phyloP scores from a whole-genome alignment of 1,140 invertebrate species.

The Drosophila murphyi region DNA sequence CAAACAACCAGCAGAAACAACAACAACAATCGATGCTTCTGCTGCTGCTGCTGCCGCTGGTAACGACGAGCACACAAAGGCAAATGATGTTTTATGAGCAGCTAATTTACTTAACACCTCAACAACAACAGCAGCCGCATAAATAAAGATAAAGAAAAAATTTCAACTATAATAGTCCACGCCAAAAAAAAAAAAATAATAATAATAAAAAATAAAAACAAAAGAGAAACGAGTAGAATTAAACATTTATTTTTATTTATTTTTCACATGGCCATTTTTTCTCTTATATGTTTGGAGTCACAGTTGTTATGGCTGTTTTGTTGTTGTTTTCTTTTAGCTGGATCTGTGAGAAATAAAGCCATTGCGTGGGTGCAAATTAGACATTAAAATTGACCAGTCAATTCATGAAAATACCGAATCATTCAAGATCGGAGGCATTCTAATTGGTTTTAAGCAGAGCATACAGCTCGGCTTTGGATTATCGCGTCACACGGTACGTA shows the following conservation, averaged over 20 bases:
- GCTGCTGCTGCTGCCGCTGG: conserved; percentile 49
- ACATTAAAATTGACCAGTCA: conserved; percentile 72
- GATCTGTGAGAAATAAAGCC: conserved; percentile 8
- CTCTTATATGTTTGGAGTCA: conserved; percentile 38
- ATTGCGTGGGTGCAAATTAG: conserved; percentile 77
- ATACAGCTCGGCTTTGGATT: conserved; percentile 9
- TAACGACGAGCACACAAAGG: conserved; percentile 59
- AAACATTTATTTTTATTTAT: conserved; percentile 70
- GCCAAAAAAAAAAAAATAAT: conserved; percentile 41
- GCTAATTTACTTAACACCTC: conserved; percentile 83
- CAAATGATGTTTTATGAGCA: conserved; percentile 82
- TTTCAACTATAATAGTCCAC: conserved; percentile 59
- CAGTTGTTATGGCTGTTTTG: conserved; percentile 9
- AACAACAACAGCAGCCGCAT: conserved; percentile 46
- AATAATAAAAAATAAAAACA: background rate
- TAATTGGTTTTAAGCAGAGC: conserved; percentile 77
- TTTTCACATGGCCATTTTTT: conserved; percentile 75
- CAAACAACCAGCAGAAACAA: conserved; percentile 53
- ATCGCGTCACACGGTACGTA: conserved; percentile 59
- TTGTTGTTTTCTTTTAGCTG: background rate
- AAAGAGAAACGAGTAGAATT: conserved; percentile 17
- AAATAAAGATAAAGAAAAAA: conserved; percentile 52
- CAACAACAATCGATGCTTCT: conserved; percentile 28
- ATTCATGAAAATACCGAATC: conserved; percentile 80
- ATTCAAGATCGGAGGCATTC: conserved; percentile 75